phyloP scores from a whole-genome alignment of 2,113 vertebrate species.

The Paramormyrops kingsleyae region DNA sequence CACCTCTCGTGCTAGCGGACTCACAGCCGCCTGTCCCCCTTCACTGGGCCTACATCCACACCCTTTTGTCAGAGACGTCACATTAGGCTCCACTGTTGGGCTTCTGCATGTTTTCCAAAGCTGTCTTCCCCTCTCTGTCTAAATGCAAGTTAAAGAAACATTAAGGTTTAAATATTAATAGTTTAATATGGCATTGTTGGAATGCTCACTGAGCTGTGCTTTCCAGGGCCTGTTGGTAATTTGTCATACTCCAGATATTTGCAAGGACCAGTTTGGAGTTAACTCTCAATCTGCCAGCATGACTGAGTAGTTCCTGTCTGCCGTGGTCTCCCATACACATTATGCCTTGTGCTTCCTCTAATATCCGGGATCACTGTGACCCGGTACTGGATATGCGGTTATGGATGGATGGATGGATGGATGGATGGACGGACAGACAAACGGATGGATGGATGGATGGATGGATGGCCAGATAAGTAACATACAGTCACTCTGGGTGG shows the following conservation, averaged over 20 bases:
- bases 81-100: conserved; percentile 27
- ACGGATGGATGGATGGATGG: not conserved
- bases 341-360: not conserved
- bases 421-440: too few relatives aligned
- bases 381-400: not conserved
- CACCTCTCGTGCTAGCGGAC: not conserved
- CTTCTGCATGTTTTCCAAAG: conserved; percentile 38
- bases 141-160: conserved; percentile 58
- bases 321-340: not conserved
- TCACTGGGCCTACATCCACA: not conserved
- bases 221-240: conserved; percentile 51
- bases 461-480: not conserved
- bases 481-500: not conserved
- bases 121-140: conserved; percentile 44
- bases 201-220: conserved; percentile 56
- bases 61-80: conserved; percentile 26
- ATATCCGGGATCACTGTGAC: not conserved
- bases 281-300: not conserved
- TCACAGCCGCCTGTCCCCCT: not conserved
- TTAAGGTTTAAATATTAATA: conserved; percentile 63
- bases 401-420: not conserved
- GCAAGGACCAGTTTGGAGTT: conserved; percentile 9
- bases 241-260: conserved; percentile 57
- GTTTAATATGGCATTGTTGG: conserved; percentile 62
- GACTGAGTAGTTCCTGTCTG: not conserved